Conservation (phyloP, 2,888 invertebrate species). For the Steinernema hermaphroditum region DNA sequence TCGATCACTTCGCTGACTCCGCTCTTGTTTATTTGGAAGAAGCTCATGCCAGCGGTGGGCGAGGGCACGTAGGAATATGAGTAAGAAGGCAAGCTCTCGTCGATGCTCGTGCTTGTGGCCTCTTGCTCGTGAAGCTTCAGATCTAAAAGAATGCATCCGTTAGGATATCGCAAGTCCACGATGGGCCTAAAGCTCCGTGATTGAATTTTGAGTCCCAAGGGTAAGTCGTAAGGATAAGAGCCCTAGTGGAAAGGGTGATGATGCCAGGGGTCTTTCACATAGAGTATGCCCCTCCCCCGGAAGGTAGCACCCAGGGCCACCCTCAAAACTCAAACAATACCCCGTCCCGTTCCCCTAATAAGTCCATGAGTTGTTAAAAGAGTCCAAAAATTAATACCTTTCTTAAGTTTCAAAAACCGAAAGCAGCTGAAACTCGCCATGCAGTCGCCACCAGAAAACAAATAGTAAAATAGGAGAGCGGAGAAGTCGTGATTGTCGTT, state of each 20-base stretch:
- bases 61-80: slow-evolving; percentile 6
- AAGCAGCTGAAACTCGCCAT: slow-evolving; percentile 31
- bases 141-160: slow-evolving; percentile 18
- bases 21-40: slow-evolving; percentile 20
- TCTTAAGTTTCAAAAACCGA: slow-evolving; percentile 28
- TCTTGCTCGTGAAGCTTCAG: slow-evolving; percentile 15
- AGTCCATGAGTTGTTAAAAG: background rate
- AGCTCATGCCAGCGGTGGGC: slow-evolving; percentile 7
- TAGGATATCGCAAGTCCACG: background rate
- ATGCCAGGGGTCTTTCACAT: background rate
- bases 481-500: slow-evolving; percentile 14
- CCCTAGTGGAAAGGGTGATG: background rate
- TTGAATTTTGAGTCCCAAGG: slow-evolving; percentile 6
- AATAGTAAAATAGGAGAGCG: background rate
- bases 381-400: slow-evolving; percentile 26
- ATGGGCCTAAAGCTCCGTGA: no score
- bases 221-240: background rate
- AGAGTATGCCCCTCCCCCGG: no score
- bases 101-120: slow-evolving; percentile 20
- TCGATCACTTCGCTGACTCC: slow-evolving; percentile 2
- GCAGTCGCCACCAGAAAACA: slow-evolving; percentile 31
- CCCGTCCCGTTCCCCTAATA: background rate
- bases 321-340: background rate
- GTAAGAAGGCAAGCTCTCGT: slow-evolving; percentile 16
- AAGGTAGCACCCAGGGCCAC: no score